Evolutionary conservation across 2,113 vertebrate genomes (phyloP).

Genomic region (Genyomyrus donnyi): DNA sequence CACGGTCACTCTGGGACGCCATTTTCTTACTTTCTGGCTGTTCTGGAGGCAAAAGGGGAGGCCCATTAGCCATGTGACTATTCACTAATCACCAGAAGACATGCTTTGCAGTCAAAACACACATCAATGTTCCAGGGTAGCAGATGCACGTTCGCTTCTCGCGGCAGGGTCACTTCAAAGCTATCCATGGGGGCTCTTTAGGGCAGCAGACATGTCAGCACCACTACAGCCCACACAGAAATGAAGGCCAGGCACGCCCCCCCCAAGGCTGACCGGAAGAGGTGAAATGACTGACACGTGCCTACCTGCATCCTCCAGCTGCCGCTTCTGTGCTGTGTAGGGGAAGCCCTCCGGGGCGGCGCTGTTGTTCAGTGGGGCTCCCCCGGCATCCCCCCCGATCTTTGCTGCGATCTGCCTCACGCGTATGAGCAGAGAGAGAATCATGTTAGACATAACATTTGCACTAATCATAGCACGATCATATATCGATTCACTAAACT

Average conservation of each 20-base stretch:
- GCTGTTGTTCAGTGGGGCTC: constrained; percentile 74
- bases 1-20: constrained; percentile 78
- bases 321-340: constrained; percentile 78
- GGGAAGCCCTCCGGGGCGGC: constrained; percentile 69
- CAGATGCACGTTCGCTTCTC: not conserved
- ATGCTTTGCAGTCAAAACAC: not conserved
- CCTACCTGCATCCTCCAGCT: constrained; percentile 83
- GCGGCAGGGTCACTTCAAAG: not conserved
- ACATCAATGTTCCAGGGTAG: not conserved
- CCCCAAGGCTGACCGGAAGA: not conserved
- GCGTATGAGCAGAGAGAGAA: not conserved
- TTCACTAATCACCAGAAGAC: not conserved
- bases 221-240: not conserved
- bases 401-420: constrained; percentile 80
- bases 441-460: not conserved
- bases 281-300: not conserved
- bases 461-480: not conserved
- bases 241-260: not conserved
- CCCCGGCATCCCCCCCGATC: constrained; percentile 77
- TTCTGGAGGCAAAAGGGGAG: constrained; percentile 53
- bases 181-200: not conserved
- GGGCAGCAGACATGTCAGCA: not conserved
- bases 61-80: not conserved
- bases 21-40: constrained; percentile 87
- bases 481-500: not conserved